phyloP scores from a whole-genome alignment of 2,797 vertebrate genomes.

The Pangasius larnaudii region DNA sequence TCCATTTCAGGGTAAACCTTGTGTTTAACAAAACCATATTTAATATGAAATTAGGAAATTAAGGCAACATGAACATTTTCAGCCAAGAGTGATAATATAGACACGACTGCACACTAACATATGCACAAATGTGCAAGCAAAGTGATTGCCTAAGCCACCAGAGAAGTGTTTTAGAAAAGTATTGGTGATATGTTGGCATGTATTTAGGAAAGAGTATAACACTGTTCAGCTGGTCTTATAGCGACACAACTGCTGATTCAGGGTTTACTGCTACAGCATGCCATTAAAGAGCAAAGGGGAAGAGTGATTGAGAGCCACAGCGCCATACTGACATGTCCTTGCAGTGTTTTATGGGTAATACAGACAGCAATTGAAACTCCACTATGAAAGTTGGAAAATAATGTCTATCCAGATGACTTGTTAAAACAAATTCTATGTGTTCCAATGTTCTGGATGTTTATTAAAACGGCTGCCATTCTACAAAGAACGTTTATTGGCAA shows the following conservation, averaged over 20 bases:
- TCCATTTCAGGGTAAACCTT: neutral
- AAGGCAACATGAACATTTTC: neutral
- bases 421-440: neutral
- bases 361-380: neutral
- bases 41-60: neutral
- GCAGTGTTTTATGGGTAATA: neutral
- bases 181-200: neutral
- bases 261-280: neutral
- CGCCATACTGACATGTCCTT: neutral
- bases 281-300: neutral
- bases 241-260: neutral
- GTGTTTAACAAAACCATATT: neutral
- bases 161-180: neutral
- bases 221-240: neutral
- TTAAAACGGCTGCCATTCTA: neutral
- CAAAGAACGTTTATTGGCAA: neutral
- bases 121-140: neutral
- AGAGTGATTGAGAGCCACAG: neutral
- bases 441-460: neutral
- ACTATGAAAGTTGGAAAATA: neutral
- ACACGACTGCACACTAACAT: neutral
- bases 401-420: neutral
- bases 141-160: neutral
- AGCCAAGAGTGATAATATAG: neutral
- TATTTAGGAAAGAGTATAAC: neutral